Evolutionary conservation across 2,797 vertebrate species (phyloP).

Genomic region (Hoplostethus atlanticus): DNA sequence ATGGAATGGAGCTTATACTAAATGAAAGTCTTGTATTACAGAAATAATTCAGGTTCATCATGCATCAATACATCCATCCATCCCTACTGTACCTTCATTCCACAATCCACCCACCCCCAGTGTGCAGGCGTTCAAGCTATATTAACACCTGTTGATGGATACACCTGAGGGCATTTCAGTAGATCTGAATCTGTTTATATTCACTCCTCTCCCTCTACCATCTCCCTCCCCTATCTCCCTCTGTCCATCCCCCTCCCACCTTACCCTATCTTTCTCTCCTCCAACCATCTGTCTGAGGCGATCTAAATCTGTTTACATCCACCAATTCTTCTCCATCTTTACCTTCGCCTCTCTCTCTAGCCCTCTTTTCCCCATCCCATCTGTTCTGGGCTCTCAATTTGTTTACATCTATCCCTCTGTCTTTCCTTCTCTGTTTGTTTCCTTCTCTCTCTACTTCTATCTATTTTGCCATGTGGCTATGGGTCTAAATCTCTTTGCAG

Average conservation of each 20-base stretch:
- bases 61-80: neutral
- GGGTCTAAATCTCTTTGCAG: neutral
- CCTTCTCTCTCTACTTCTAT: neutral
- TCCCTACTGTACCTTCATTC: neutral
- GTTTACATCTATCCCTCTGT: conserved; percentile 39
- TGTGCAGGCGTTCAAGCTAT: conserved; percentile 19
- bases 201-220: conserved; percentile 26
- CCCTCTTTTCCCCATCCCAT: conserved; percentile 40
- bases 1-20: conserved; percentile 6
- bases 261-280: conserved; percentile 15
- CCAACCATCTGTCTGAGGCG: conserved; percentile 52
- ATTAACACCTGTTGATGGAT: conserved; percentile 39
- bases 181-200: conserved; percentile 41
- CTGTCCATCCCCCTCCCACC: neutral
- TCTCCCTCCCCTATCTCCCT: conserved; percentile 28
- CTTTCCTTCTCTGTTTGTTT: neutral
- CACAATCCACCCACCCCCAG: neutral
- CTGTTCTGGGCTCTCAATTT: conserved; percentile 43
- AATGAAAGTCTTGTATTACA: neutral
- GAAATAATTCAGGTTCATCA: neutral
- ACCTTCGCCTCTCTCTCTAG: conserved; percentile 15
- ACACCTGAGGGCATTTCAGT: conserved; percentile 27
- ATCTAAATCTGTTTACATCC: conserved; percentile 64
- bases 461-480: neutral
- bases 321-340: conserved; percentile 18